Percentiles rank a stretch among this genome's conserved stretches.
Conservation (phyloP, 2,888 invertebrate species). For the Epinotia nisella region DNA sequence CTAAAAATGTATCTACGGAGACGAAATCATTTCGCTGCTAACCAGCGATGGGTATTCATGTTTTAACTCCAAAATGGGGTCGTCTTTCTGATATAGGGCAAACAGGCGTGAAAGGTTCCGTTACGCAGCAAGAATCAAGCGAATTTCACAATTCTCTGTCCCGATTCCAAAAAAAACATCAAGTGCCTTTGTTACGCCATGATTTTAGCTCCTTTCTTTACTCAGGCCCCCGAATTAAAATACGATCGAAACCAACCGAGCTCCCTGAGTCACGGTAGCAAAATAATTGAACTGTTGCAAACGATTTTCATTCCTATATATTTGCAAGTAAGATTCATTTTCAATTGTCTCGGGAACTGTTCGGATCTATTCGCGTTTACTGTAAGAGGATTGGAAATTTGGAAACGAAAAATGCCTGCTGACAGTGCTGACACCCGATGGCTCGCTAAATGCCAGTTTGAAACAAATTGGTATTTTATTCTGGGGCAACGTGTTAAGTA, state of each 20-base stretch:
- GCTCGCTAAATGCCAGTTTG: conserved; percentile 6
- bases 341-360: background rate
- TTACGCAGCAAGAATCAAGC: conserved; percentile 33
- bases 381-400: conserved; percentile 20
- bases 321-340: background rate
- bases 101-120: conserved; percentile 30
- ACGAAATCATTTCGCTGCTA: background rate
- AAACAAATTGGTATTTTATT: background rate
- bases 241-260: conserved; percentile 23
- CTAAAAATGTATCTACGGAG: background rate
- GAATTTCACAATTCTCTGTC: conserved; percentile 15
- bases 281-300: conserved; percentile 23
- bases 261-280: conserved; percentile 25
- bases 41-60: background rate
- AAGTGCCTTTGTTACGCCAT: background rate
- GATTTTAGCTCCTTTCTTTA: background rate
- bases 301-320: conserved; percentile 16
- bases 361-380: conserved; percentile 3
- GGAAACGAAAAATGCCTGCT: conserved; percentile 21
- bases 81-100: conserved; percentile 31
- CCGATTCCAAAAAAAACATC: background rate
- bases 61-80: conserved; percentile 22
- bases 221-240: conserved; percentile 8
- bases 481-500: background rate
- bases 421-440: background rate